A percentile compares a stretch with the other conserved stretches of the same genome.
Evolutionary conservation across 1,140 invertebrate genomes (phyloP).

Genomic region (Eupristina koningsbergeri): DNA sequence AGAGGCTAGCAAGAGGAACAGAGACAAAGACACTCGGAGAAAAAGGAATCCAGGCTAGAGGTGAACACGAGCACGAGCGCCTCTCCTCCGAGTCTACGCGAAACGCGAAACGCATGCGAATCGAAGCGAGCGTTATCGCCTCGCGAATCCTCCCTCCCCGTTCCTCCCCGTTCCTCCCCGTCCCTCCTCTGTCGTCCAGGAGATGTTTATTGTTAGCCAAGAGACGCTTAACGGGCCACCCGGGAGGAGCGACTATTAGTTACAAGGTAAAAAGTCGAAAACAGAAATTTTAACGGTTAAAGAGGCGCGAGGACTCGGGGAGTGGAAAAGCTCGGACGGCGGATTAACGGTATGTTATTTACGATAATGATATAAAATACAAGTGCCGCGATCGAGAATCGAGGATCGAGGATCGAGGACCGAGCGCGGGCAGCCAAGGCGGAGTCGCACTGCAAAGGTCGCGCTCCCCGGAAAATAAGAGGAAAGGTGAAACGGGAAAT

Average conservation of each 20-base stretch:
- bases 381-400: neutral
- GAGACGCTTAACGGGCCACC: neutral
- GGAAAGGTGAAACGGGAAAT: neutral
- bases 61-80: neutral
- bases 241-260: neutral
- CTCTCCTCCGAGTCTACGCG: too few species aligned
- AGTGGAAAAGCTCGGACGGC: neutral
- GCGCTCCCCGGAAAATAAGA: constrained; percentile 44
- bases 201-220: neutral
- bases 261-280: constrained; percentile 14
- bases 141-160: too few species aligned
- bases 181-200: neutral
- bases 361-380: constrained; percentile 37
- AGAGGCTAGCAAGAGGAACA: too few species aligned
- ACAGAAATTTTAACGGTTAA: constrained; percentile 28
- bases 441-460: neutral
- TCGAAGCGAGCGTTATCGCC: neutral
- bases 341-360: constrained; percentile 25
- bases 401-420: too few species aligned
- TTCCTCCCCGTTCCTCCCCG: too few species aligned
- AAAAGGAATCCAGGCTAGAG: neutral
- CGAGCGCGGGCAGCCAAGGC: neutral
- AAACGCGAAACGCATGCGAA: neutral
- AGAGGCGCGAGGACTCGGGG: neutral
- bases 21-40: neutral